Evolutionary conservation across 92 coral and sea anemone species (phyloP).

Genomic region (Desmophyllum pertusum): DNA sequence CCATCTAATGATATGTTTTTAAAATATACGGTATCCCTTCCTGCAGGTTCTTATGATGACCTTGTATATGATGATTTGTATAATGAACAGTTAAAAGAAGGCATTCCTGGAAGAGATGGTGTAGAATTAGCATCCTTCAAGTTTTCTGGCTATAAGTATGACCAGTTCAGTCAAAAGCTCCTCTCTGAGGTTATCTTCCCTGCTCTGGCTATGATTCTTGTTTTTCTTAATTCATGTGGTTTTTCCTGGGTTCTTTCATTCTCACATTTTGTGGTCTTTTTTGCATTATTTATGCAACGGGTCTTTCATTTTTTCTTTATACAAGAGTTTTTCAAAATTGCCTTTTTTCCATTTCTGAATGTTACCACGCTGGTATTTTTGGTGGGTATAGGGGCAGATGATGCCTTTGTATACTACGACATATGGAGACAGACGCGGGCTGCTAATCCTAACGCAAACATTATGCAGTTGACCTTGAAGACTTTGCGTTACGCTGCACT

Average conservation of each 20-base stretch:
- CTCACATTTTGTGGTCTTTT: conserved; percentile 76
- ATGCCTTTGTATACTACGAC: conserved; percentile 95
- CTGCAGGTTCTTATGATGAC: conserved; percentile 28
- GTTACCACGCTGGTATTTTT: conserved; percentile 80
- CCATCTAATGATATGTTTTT: conserved; percentile 46
- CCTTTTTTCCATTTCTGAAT: conserved; percentile 92
- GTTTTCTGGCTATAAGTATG: conserved; percentile 68
- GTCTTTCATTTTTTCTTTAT: conserved; percentile 86
- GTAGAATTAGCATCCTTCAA: conserved; percentile 81
- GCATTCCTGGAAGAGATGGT: conserved; percentile 61
- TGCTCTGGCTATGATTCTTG: conserved; percentile 76
- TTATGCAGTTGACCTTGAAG: conserved; percentile 70
- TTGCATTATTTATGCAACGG: conserved; percentile 75
- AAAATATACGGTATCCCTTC: conserved; percentile 53
- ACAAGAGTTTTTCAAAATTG: conserved; percentile 74
- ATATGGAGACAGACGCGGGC: conserved; percentile 88
- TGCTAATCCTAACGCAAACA: conserved; percentile 69
- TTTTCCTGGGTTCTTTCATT: conserved; percentile 80
- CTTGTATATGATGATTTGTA: conserved; percentile 59
- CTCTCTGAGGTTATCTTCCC: conserved; percentile 78
- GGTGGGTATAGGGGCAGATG: conserved; percentile 98
- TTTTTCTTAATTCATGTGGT: conserved; percentile 78
- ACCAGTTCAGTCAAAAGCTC: conserved; percentile 65
- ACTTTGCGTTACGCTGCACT: conserved; percentile 89
- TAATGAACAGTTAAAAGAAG: conserved; percentile 48